Conservation (phyloP, 2,797 vertebrate genomes). For the Manis crassicaudata region DNA sequence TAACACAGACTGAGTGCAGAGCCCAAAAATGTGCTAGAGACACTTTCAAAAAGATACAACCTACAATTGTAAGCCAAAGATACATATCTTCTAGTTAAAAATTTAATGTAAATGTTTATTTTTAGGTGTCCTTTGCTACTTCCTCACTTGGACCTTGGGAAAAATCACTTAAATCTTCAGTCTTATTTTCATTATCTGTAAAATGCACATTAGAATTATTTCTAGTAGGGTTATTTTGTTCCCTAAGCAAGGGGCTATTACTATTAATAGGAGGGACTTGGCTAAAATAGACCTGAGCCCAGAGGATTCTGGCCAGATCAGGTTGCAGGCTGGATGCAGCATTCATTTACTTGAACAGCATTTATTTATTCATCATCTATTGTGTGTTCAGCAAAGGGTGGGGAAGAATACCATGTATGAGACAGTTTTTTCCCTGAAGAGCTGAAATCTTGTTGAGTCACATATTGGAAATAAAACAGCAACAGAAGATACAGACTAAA, state of each 20-base stretch:
- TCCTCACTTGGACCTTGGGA: not conserved
- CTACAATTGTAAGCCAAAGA: not conserved
- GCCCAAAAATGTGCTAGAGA: not conserved
- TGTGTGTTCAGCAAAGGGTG: not conserved
- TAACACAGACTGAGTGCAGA: slow-evolving; percentile 3
- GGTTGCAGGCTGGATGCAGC: not conserved
- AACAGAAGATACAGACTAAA: not conserved
- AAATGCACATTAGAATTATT: slow-evolving; percentile 7
- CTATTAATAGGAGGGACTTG: not conserved
- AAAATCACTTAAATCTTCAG: not conserved
- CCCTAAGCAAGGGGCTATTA: not conserved
- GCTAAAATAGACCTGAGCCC: slow-evolving; percentile 2
- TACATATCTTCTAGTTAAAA: not conserved
- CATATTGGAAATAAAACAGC: not conserved
- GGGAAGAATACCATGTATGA: not conserved
- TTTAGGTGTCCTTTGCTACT: slow-evolving; percentile 37
- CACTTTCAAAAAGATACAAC: not conserved
- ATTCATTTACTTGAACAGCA: slow-evolving; percentile 11
- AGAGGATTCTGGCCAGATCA: not conserved
- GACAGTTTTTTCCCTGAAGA: not conserved
- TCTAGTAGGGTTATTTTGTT: not conserved
- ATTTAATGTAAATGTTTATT: slow-evolving; percentile 14
- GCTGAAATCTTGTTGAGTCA: slow-evolving; percentile 7
- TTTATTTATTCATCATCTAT: slow-evolving; percentile 17
- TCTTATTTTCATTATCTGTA: slow-evolving; percentile 40